A percentile compares a stretch with the other conserved stretches of the same genome.
These are phyloP conservation scores for Pandion haliaetus DNA, from an alignment of 2,113 vertebrate genomes.

Conservation along the genomic window DNA sequence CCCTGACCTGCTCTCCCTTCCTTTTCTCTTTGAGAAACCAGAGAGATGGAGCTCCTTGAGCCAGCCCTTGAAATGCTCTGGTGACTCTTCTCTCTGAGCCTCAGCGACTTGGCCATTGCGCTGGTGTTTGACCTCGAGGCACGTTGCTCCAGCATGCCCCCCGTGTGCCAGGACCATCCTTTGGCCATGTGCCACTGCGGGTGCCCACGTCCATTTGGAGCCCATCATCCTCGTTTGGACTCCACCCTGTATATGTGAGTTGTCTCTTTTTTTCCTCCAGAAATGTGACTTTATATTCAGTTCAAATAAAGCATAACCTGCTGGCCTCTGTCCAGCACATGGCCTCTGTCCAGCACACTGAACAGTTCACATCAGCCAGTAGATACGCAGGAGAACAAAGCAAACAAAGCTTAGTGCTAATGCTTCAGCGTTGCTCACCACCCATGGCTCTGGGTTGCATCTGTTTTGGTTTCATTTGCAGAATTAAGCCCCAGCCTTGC, in stretches of 20 bases:
- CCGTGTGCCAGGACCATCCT: neutral
- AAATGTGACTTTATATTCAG: neutral
- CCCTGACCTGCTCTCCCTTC: neutral
- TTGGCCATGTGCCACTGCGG: neutral
- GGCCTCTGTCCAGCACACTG: neutral
- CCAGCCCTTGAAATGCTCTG: neutral
- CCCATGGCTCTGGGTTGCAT: neutral
- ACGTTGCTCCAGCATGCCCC: accelerated
- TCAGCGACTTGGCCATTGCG: neutral
- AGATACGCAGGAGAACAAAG: neutral
- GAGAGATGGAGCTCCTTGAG: neutral
- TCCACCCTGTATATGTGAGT: neutral
- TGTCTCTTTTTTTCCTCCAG: neutral
- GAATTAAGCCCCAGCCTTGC: neutral
- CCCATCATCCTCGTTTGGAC: neutral
- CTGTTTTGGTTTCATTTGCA: neutral
- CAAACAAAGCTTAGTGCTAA: neutral
- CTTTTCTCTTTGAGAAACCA: neutral
- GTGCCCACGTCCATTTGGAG: neutral
- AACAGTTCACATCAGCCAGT: neutral
- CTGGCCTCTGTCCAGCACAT: neutral
- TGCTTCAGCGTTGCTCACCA: neutral
- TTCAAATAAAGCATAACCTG: neutral
- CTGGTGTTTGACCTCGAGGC: accelerated
- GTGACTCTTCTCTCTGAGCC: neutral